Evolutionary conservation across 2,113 vertebrate genomes (phyloP), one percentile per base, ranked within the genome.

Genomic region (Mustela lutreola): DNA sequence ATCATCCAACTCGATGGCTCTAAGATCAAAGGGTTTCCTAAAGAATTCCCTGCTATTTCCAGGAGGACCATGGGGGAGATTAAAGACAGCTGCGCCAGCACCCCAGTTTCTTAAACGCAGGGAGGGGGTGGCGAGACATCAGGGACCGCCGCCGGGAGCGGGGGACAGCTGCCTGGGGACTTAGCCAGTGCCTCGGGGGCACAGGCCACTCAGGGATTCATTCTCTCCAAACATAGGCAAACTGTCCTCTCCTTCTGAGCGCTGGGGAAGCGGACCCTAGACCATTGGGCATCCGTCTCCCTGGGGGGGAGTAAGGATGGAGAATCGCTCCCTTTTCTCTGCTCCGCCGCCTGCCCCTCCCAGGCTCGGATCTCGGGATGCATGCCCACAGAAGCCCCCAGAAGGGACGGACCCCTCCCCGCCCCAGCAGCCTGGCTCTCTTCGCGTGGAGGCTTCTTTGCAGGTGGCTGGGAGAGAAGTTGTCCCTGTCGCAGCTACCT

Each of bases 391-490:
- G 89, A 65, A 71, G 28, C 48, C 80, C 24, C 4, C 5, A 48
- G 11, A 75, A 26, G 39, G 11, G 45, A 78, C 75, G 18, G 14
- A 9, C 42, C 15, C 85, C 15, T 73, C 75, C 15, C 31, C 10
- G 21, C 11, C 71, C 39, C 50, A 19, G 6, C 73, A 31, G 33
- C 31, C 81, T 95, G 12, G 0, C 48, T 33, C 48, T 75, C 62
- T 62, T 56, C 14, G 11, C 1, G 2, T 33, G 42, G 0, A 70
- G 79, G 75, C 50, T 81, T 50, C 11, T 81, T 53, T 82, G 75
- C 31, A 81, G 75, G 89, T 67, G 70, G 62, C 84, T 39, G 7
- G 42, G 42, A 76, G 63, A 79, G 81, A 96, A 96, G 91, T 94
- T 97, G 85, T 93, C 82, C 53, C 31, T 33, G 4, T 76, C 16